A percentile compares a stretch with the other conserved stretches of the same genome.
phyloP scores from a whole-genome alignment of 2,888 invertebrate genomes.

The Eucera pruinosa region DNA sequence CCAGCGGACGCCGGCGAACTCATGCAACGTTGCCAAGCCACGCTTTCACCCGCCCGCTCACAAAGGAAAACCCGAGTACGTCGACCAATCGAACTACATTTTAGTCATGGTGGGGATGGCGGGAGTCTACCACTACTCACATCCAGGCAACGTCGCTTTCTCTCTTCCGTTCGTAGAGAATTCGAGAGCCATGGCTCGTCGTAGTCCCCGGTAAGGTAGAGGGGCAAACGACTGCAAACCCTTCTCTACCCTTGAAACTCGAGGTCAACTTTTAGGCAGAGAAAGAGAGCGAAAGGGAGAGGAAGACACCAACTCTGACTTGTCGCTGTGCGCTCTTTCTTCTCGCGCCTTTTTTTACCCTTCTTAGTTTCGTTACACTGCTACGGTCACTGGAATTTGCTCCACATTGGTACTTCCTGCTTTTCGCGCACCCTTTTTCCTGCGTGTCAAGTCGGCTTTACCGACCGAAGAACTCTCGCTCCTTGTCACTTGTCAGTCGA shows the following conservation, averaged over 20 bases:
- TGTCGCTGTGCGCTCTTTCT: slow-evolving; percentile 65
- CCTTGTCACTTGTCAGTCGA: slow-evolving; percentile 60
- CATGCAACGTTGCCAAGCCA: slow-evolving; percentile 82
- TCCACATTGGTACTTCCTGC: slow-evolving; percentile 74
- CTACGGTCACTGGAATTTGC: slow-evolving; percentile 76
- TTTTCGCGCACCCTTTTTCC: slow-evolving; percentile 74
- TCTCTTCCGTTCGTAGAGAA: slow-evolving; percentile 74
- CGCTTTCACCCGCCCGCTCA: slow-evolving; percentile 82
- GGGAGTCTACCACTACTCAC: slow-evolving; percentile 76
- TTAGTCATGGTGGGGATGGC: slow-evolving; percentile 77
- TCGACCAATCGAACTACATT: slow-evolving; percentile 76
- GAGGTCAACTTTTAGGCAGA: slow-evolving; percentile 85
- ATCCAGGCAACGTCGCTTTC: slow-evolving; percentile 79
- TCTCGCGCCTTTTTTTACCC: slow-evolving; percentile 66
- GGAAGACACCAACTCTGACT: slow-evolving; percentile 69
- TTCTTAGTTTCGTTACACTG: slow-evolving; percentile 69
- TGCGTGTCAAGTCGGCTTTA: slow-evolving; percentile 61
- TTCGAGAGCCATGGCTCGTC: slow-evolving; percentile 72
- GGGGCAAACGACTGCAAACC: slow-evolving; percentile 78
- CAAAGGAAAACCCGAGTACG: slow-evolving; percentile 82
- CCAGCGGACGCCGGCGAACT: slow-evolving; percentile 76
- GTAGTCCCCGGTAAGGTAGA: slow-evolving; percentile 71
- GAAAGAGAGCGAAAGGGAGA: slow-evolving; percentile 70
- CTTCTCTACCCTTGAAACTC: slow-evolving; percentile 85
- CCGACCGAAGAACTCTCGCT: slow-evolving; percentile 58